A percentile compares a stretch with the other conserved stretches of the same genome.
Evolutionary conservation across 2,888 invertebrate genomes (phyloP).

Genomic region (Metellina segmentata): DNA sequence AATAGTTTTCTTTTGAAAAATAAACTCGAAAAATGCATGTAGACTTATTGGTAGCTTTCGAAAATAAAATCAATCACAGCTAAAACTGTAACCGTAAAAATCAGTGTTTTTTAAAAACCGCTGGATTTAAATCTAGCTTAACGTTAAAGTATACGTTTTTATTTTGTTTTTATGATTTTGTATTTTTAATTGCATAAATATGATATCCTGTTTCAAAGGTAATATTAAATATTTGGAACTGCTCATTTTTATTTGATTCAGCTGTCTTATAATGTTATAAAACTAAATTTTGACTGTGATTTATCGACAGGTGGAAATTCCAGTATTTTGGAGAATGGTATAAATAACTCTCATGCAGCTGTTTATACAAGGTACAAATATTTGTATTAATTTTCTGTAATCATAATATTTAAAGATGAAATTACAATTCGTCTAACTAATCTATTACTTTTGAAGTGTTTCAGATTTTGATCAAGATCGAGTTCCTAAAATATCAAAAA

Average conservation of each 20-base stretch:
- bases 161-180: constrained; percentile 31
- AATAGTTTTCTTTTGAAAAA: too few relatives aligned
- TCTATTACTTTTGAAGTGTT: background rate
- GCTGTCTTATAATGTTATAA: background rate
- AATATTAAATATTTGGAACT: background rate
- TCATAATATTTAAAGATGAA: background rate
- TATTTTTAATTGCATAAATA: constrained; percentile 24
- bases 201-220: constrained; percentile 74
- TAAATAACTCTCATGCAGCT: constrained; percentile 43
- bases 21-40: too few relatives aligned
- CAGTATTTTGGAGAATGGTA: constrained; percentile 31
- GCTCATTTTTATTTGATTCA: background rate
- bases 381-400: background rate
- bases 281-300: background rate
- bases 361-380: constrained; percentile 60
- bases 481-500: constrained; percentile 58
- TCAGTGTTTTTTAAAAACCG: constrained; percentile 25
- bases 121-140: constrained; percentile 37
- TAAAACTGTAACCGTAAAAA: constrained; percentile 22
- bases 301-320: constrained; percentile 57
- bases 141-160: constrained; percentile 18
- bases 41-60: too few relatives aligned
- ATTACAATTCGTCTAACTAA: background rate
- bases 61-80: background rate
- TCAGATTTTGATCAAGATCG: constrained; percentile 53